Base-by-base conservation (phyloP, 2,888 invertebrate genomes). In the Dendrolimus pini region DNA sequence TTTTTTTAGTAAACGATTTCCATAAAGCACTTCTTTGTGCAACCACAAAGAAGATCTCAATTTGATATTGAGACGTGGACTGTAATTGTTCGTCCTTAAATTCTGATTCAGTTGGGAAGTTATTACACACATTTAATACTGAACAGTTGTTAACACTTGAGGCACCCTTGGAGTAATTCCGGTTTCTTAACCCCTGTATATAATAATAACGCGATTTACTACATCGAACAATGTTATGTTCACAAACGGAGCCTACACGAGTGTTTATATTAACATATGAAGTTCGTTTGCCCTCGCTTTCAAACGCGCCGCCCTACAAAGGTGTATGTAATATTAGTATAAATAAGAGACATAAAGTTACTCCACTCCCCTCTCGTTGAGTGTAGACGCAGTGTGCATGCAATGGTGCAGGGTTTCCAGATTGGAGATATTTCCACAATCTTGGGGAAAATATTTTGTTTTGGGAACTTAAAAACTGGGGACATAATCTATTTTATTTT, bases 201-300 rank as follows among this genome's bases (percentile, higher is more conserved):
- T 78, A 78, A 82, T 80, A 79, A 81, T 81, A 82, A 75, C 72
- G 75, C 74, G 77, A 78, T 69, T 75, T 75, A 75, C 73, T 77
- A 81, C 80, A 81, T 80, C 80, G 79, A 83, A 81, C 80, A 77
- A 74, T 73, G 74, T 75, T 71, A 75, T 82, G 78, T 83, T 82
- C 76, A 69, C 76, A 74, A 70, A 3, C 71, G 76, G 77, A 78
- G 78, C 82, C 82, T 82, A 86, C 84, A 85, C 68, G 80, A 83
- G 83, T 85, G 83, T 84, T 86, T 85, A 80, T 84, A 86, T 84
- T 87, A 85, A 83, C 85, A 85, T 84, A 84, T 83, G 79, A 84
- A 85, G 80, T 85, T 85, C 78, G 75, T 82, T 75, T 77, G 78
- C 78, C 75, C 78, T 76, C 79, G 68, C 74, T 75, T 73, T 66